A percentile compares a stretch with the other conserved stretches of the same genome.
phyloP scores from a whole-genome alignment of 2,888 invertebrate species.

The Brachycybe producta region DNA sequence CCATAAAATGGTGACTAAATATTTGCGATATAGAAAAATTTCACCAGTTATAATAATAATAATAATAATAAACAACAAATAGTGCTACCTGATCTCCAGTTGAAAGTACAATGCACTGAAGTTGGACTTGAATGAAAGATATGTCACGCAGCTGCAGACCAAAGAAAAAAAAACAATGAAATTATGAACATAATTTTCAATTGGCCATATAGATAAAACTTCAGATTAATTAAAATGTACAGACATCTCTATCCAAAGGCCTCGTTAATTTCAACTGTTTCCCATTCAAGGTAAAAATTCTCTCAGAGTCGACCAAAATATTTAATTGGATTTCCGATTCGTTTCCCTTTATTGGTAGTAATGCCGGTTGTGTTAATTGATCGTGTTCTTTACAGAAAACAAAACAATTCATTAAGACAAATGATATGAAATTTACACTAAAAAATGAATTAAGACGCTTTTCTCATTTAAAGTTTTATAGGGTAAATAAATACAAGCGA shows the following conservation, averaged over 20 bases:
- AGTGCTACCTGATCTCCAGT: constrained; percentile 3
- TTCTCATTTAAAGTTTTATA: too few species aligned
- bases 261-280: constrained; percentile 64
- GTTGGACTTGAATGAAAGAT: constrained; percentile 9
- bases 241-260: constrained; percentile 67
- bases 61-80: neutral
- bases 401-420: constrained; percentile 6
- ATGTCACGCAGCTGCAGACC: constrained; percentile 4
- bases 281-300: constrained; percentile 58
- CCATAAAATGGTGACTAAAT: too few species aligned
- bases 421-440: too few species aligned
- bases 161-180: neutral
- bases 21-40: too few species aligned
- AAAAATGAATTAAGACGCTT: too few species aligned
- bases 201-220: neutral
- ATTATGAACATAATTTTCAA: neutral
- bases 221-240: neutral
- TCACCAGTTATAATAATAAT: neutral
- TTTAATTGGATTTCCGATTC: constrained; percentile 48
- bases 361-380: constrained; percentile 66
- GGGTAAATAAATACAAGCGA: too few species aligned
- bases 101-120: constrained; percentile 6
- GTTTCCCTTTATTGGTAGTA: constrained; percentile 70
- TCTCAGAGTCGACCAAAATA: constrained; percentile 37
- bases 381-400: constrained; percentile 51